These are phyloP conservation scores for Catajapyx aquilonaris DNA, from an alignment of 1,140 invertebrate species.

Conservation along the genomic window DNA sequence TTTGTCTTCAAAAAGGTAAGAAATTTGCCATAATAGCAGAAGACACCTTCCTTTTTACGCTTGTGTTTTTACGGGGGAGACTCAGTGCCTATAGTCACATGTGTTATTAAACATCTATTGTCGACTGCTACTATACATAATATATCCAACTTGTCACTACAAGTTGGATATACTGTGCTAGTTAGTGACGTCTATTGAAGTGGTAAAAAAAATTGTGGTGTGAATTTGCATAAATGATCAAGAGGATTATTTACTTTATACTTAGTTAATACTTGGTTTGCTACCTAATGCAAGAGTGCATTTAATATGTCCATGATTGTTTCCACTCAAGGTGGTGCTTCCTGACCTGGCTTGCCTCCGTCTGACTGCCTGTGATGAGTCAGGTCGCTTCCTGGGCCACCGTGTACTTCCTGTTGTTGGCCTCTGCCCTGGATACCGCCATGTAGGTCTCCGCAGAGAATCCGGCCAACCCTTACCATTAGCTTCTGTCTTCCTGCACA, in stretches of 20 bases:
- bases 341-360: slow-evolving; percentile 89
- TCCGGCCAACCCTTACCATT: slow-evolving; percentile 79
- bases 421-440: slow-evolving; percentile 80
- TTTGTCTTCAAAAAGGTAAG: slow-evolving; percentile 93
- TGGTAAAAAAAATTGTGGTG: too few species aligned
- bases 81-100: too few species aligned
- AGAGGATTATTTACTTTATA: too few species aligned
- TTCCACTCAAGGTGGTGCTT: slow-evolving; percentile 57
- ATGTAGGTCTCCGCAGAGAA: slow-evolving; percentile 72
- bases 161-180: too few species aligned
- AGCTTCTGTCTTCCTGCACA: slow-evolving; percentile 74
- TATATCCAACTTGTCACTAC: too few species aligned
- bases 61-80: too few species aligned
- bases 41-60: too few species aligned
- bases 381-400: slow-evolving; percentile 83
- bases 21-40: too few species aligned
- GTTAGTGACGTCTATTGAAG: too few species aligned
- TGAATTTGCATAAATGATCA: too few species aligned
- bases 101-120: too few species aligned
- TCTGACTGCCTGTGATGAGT: slow-evolving; percentile 92
- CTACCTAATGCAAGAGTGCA: background rate
- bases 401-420: slow-evolving; percentile 88
- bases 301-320: slow-evolving; percentile 10
- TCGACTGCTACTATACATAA: too few species aligned
- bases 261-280: background rate